Conservation (phyloP, 1,140 invertebrate genomes). For the Drosophila miranda region DNA sequence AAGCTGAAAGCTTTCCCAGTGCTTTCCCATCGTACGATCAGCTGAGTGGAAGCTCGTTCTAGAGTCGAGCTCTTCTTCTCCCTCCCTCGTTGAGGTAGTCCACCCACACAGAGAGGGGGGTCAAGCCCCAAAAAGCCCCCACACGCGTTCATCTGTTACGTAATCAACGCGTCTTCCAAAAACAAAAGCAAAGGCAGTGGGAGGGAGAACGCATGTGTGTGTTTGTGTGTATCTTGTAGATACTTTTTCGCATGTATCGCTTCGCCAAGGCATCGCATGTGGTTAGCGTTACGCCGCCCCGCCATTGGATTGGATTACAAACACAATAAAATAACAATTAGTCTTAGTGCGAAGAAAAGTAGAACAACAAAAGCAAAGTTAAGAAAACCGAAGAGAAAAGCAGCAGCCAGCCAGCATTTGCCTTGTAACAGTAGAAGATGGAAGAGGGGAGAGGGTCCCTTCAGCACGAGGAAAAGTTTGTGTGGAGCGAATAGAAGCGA, state of each 20-base stretch:
- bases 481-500: too few species aligned
- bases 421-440: constrained; percentile 22
- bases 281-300: constrained; percentile 13
- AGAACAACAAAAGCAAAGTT: constrained; percentile 19
- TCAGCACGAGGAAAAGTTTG: constrained; percentile 1
- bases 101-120: too few species aligned
- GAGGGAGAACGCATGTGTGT: constrained; percentile 1
- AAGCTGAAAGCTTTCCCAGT: not conserved
- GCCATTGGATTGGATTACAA: constrained; percentile 51
- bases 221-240: constrained; percentile 21
- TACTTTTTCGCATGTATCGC: constrained; percentile 27
- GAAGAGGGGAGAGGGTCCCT: constrained; percentile 2
- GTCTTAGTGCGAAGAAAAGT: constrained; percentile 42
- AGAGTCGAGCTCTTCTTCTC: not conserved
- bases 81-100: too few species aligned
- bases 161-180: constrained; percentile 6
- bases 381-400: too few species aligned
- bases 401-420: constrained; percentile 10
- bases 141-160: constrained; percentile 3
- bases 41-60: not conserved
- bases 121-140: not conserved
- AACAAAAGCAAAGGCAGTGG: constrained; percentile 2
- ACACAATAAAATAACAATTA: constrained; percentile 60
- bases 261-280: constrained; percentile 2
- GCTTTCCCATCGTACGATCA: not conserved